These are phyloP conservation scores for Mugil cephalus DNA, from an alignment of 2,113 vertebrate genomes.

Conservation along the genomic window DNA sequence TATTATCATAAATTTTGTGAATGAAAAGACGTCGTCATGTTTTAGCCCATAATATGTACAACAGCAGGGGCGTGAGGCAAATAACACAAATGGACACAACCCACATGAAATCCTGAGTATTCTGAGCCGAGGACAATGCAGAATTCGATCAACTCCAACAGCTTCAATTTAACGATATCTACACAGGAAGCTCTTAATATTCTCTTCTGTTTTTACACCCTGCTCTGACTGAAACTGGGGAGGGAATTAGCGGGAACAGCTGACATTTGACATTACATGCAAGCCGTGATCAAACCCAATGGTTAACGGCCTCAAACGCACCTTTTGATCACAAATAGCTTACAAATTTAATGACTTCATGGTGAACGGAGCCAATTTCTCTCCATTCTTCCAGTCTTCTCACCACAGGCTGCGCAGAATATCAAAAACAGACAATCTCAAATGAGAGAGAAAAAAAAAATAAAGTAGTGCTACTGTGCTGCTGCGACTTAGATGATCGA, in stretches of 20 bases:
- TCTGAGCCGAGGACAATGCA: constrained; percentile 25
- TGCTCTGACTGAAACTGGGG: constrained; percentile 36
- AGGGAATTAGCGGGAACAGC: constrained; percentile 43
- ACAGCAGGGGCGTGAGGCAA: background rate
- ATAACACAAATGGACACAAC: background rate
- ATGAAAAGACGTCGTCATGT: no score
- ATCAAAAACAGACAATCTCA: constrained; percentile 43
- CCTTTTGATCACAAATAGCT: constrained; percentile 77
- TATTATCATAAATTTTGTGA: no score
- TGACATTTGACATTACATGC: constrained; percentile 70
- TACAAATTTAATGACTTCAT: constrained; percentile 73
- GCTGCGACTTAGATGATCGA: constrained; percentile 38
- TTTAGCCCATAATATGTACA: no score
- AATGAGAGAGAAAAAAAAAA: constrained; percentile 58
- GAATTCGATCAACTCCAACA: constrained; percentile 16
- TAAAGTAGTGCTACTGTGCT: no score
- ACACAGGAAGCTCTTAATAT: constrained; percentile 32
- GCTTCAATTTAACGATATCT: constrained; percentile 39
- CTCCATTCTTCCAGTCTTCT: constrained; percentile 53
- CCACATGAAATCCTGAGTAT: constrained; percentile 4
- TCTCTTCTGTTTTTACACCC: constrained; percentile 32
- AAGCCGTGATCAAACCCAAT: constrained; percentile 66
- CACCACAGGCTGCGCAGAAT: constrained; percentile 53
- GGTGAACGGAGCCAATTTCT: constrained; percentile 71
- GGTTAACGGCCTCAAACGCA: constrained; percentile 71